Evolutionary conservation across 2,113 vertebrate species (phyloP), one percentile per base, ranked within the genome.

Genomic region (Myocastor coypus): DNA sequence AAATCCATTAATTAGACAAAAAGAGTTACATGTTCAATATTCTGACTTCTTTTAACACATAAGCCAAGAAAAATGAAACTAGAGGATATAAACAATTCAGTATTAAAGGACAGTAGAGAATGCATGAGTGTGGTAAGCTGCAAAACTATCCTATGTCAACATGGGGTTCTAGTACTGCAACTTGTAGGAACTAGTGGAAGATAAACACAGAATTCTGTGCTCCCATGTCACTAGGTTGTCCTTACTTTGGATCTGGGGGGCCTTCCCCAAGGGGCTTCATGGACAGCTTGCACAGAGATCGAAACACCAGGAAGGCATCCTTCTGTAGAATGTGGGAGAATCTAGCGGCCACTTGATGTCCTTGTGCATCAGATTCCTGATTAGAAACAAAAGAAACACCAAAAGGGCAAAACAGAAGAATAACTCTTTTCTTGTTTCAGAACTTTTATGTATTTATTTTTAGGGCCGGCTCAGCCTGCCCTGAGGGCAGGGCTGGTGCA

Each of bases 221-320:
- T 91, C 12, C 82, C 30, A 5, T 42, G 22, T 63, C 52, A 42
- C 14, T 1, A 61, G 12, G 30, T 2, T 24, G 7, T 91, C 32
- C 98, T 99, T 98, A 99, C 99, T 99, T 99, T 96, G 99, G 99
- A 98, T 99, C 99, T 63, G 99, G 99, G n/a, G 99, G 99, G 61
- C 99, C 99, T 83, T 99, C 99, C n/a, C 99, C 99, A 3, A 99
- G 98, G 0, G 99, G 99, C 40, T 99, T 99, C 99, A 99, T 99
- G 85, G 99, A 99, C 71, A 99, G 99, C 97, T 99, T 99, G 98
- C 99, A 99, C 93, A 99, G 97, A 0, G 99, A 99, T 88, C 99
- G 99, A 97, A 99, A 99, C 90, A 99, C 99, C 40, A 99, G 98
- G 93, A 99, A 99, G 82, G 99, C 99, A 3, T 99, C 99, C 97